Conservation (phyloP, 1,140 invertebrate species). For the Drosophila teissieri region DNA sequence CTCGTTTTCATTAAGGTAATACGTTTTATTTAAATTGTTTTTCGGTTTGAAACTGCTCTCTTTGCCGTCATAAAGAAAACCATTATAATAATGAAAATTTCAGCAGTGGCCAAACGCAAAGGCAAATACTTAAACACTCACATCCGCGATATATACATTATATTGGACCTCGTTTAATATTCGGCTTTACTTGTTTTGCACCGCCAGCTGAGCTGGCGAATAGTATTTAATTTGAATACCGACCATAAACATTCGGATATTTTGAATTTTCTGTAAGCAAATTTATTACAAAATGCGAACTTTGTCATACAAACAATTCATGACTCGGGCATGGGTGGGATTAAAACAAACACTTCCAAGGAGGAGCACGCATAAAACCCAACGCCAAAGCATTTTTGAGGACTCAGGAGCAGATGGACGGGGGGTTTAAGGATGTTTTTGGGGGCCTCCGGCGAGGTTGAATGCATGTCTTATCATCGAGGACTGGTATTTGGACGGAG, state of each 20-base stretch:
- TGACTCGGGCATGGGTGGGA: neutral
- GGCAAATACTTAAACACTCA: slow-evolving; percentile 2
- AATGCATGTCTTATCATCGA: slow-evolving; percentile 75
- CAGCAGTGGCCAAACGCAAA: neutral
- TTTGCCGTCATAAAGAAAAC: neutral
- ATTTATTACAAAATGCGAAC: slow-evolving; percentile 77
- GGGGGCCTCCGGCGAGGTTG: slow-evolving; percentile 5
- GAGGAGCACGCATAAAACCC: slow-evolving; percentile 56
- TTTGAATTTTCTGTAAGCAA: slow-evolving; percentile 47
- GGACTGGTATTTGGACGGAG: slow-evolving; percentile 42
- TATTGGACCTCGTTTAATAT: slow-evolving; percentile 3
- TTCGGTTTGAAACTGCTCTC: neutral
- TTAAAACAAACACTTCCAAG: slow-evolving; percentile 45
- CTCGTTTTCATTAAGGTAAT: neutral
- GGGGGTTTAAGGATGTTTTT: no score
- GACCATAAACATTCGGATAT: slow-evolving; percentile 71
- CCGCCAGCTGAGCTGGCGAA: slow-evolving; percentile 23
- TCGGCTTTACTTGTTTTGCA: neutral
- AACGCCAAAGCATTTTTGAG: slow-evolving; percentile 5
- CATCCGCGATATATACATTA: slow-evolving; percentile 5
- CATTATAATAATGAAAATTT: slow-evolving; percentile 31
- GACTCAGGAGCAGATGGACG: neutral
- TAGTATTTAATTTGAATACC: slow-evolving; percentile 75
- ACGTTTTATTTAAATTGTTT: neutral
- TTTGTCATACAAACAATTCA: slow-evolving; percentile 75